Conservation (phyloP, 2,797 vertebrate genomes). For the Poeciliopsis infans region DNA sequence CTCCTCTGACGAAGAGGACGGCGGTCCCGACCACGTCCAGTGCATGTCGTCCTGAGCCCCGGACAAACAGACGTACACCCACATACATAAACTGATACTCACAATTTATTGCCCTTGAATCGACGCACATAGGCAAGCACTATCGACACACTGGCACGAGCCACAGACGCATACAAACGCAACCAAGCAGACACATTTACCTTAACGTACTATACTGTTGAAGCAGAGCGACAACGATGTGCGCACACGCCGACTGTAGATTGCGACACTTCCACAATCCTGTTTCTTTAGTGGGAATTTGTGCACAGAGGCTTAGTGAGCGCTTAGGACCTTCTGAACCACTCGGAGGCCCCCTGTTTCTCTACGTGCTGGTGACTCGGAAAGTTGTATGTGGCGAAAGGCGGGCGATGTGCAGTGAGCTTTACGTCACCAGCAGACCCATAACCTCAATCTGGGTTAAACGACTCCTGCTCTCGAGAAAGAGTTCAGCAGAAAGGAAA, state of each 20-base stretch:
- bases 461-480: conserved; percentile 32
- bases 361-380: conserved; percentile 34
- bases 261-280: conserved; percentile 44
- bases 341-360: conserved; percentile 42
- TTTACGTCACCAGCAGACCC: conserved; percentile 68
- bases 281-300: conserved; percentile 19
- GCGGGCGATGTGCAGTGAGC: conserved; percentile 38
- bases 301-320: conserved; percentile 49
- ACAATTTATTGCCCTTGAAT: conserved; percentile 73
- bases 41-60: conserved; percentile 94
- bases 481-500: conserved; percentile 20
- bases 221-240: conserved; percentile 53
- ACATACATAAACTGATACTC: conserved; percentile 35
- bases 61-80: conserved; percentile 13
- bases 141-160: conserved; percentile 77
- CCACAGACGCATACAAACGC: conserved; percentile 47
- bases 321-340: conserved; percentile 51
- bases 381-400: conserved; percentile 41
- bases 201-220: conserved; percentile 40
- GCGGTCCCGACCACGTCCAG: conserved; percentile 93
- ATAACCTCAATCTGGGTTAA: conserved; percentile 14
- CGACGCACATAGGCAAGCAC: conserved; percentile 76
- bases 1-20: conserved; percentile 92
- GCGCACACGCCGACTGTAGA: conserved; percentile 39
- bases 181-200: conserved; percentile 30